Evolutionary conservation across 2,888 invertebrate species (phyloP).

Genomic region (Drosophila mercatorum): DNA sequence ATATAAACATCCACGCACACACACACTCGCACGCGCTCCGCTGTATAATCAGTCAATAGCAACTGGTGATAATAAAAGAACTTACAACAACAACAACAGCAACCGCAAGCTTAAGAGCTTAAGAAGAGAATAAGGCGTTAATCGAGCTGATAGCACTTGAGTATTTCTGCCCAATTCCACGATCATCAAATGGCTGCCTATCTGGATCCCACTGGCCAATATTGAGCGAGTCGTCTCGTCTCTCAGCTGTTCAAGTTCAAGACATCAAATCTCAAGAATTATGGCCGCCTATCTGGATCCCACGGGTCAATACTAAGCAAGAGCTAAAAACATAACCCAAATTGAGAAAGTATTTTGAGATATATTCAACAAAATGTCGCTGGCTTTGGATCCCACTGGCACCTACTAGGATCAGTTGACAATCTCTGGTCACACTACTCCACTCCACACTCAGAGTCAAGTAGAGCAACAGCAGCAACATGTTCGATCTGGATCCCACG

Average conservation of each 20-base stretch:
- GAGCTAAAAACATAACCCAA: background rate
- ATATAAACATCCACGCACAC: slow-evolving; percentile 38
- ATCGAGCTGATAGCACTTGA: slow-evolving; percentile 61
- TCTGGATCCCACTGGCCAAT: slow-evolving; percentile 85
- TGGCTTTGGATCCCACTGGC: slow-evolving; percentile 83
- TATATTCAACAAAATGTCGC: slow-evolving; percentile 73
- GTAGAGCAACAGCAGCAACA: slow-evolving; percentile 41
- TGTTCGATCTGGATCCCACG: slow-evolving; percentile 82
- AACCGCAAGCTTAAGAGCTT: slow-evolving; percentile 58
- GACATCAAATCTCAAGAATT: slow-evolving; percentile 31
- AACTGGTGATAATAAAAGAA: slow-evolving; percentile 77
- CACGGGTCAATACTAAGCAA: slow-evolving; percentile 83
- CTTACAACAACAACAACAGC: slow-evolving; percentile 70
- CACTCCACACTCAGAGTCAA: background rate
- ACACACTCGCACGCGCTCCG: slow-evolving; percentile 23
- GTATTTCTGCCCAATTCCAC: slow-evolving; percentile 66
- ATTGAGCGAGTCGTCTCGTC: slow-evolving; percentile 51
- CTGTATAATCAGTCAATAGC: slow-evolving; percentile 71
- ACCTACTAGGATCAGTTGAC: slow-evolving; percentile 72
- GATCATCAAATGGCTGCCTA: slow-evolving; percentile 78
- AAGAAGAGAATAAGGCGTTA: slow-evolving; percentile 20
- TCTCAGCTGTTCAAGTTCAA: background rate
- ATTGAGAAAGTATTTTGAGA: slow-evolving; percentile 1
- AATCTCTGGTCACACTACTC: background rate
- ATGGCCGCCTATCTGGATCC: slow-evolving; percentile 83